Conservation (phyloP, 2,797 vertebrate species). For the Dermochelys coriacea region DNA sequence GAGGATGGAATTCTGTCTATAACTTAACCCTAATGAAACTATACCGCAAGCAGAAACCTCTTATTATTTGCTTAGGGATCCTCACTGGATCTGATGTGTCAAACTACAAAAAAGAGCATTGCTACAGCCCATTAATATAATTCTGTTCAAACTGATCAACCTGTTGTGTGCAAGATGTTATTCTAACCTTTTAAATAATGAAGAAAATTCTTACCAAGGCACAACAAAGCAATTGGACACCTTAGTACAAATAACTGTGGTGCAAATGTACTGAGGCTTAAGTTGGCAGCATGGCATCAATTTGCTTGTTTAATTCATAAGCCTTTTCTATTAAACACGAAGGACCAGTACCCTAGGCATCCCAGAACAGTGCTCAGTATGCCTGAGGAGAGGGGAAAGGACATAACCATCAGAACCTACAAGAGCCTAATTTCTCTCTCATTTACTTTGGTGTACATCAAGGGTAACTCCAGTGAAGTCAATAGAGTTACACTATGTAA, state of each 20-base stretch:
- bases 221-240: background rate
- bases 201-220: background rate
- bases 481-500: background rate
- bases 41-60: background rate
- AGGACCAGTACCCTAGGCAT: background rate
- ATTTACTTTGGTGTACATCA: background rate
- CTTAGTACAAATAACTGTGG: background rate
- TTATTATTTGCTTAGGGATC: background rate
- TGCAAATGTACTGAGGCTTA: background rate
- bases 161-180: background rate
- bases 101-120: background rate
- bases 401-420: background rate
- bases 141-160: slow-evolving; percentile 17
- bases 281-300: background rate
- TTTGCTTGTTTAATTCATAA: background rate
- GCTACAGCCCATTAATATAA: background rate
- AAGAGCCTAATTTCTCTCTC: background rate
- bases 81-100: background rate
- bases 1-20: background rate
- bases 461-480: background rate
- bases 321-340: background rate
- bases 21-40: background rate
- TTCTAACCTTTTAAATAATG: background rate
- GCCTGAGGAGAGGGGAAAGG: rapidly evolving
- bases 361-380: background rate